Evolutionary conservation across 2,113 vertebrate species (phyloP), one percentile per base, ranked within the genome.

Genomic region (Trachemys scripta): DNA sequence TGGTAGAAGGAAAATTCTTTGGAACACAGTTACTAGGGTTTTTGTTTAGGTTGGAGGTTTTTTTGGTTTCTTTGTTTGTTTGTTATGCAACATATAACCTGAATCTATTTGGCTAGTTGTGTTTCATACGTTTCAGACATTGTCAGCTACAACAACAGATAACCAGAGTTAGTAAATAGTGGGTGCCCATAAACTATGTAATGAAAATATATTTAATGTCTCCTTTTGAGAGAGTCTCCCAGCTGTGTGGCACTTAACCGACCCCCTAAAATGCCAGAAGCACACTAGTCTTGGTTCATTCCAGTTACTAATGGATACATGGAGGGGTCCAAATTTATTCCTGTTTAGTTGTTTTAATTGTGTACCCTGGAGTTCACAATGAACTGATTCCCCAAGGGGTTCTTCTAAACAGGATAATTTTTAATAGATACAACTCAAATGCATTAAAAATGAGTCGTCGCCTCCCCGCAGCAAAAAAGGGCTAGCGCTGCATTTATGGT

Each of bases 131-230:
- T 35, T 69, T 35, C 35, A 69, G 62, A 65, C 31, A 35, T 16
- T n/a, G 31, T 62, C 29, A 69, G 4, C 7, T 69, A 16, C 9
- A 69, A n/a, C 4, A n/a, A n/a, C 31, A 19, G 16, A 69, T 69
- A 82, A 53, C 2, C 5, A 80, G 90, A 94, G 3, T 5, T 78
- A 91, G 82, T 57, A 57, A 57, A 57, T 57, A 57, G 25, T 27
- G 24, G 56, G 56, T 57, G 25, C 25, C 56, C 56, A 57, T 57
- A 27, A 57, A 56, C 16, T 65, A 47, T 62, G 3, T 91, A 93
- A 86, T 84, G 19, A 24, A 38, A 88, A 84, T 82, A 91, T 94
- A 92, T 45, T 83, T 81, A 45, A 51, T 19, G 5, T 75, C 89
- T 54, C 54, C 31, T 90, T 95, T 80, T 54, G 16, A 94, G 56